A percentile compares a stretch with the other conserved stretches of the same genome.
Evolutionary conservation across 1,140 invertebrate species (phyloP).

Genomic region (Condylostylus longicornis): DNA sequence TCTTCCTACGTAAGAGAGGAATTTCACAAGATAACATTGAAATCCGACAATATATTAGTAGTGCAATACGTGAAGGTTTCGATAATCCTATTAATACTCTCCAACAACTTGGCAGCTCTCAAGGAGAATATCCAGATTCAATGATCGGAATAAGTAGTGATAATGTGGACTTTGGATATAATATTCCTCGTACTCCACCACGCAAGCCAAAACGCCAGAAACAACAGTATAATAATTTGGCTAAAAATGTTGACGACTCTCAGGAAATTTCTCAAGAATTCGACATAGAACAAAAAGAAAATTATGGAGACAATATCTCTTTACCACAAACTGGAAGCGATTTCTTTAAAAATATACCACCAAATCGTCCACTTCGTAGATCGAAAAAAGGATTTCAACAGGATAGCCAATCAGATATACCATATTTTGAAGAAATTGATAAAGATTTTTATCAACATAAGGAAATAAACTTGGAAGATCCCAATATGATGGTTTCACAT

Average conservation of each 20-base stretch:
- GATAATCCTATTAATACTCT: conserved; percentile 47
- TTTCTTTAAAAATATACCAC: conserved; percentile 12
- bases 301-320: conserved; percentile 25
- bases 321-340: conserved; percentile 30
- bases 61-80: conserved; percentile 64
- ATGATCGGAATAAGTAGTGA: conserved; percentile 5
- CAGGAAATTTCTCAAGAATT: conserved; percentile 25
- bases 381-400: conserved; percentile 23
- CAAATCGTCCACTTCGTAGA: conserved; percentile 21
- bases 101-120: conserved; percentile 36
- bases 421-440: conserved; percentile 9
- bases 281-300: conserved; percentile 12
- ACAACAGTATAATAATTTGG: no score
- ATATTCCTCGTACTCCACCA: conserved; percentile 27
- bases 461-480: conserved; percentile 24
- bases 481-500: no score
- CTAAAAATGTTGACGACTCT: conserved; percentile 17
- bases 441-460: conserved; percentile 17
- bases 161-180: conserved; percentile 17
- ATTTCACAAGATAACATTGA: conserved; percentile 68
- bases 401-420: conserved; percentile 22
- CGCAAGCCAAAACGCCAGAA: conserved; percentile 22
- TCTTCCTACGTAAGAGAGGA: conserved; percentile 61
- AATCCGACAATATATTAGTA: conserved; percentile 54
- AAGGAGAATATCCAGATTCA: conserved; percentile 15